Base-by-base conservation (phyloP, 1,140 invertebrate genomes). In the Drosophila persimilis region DNA sequence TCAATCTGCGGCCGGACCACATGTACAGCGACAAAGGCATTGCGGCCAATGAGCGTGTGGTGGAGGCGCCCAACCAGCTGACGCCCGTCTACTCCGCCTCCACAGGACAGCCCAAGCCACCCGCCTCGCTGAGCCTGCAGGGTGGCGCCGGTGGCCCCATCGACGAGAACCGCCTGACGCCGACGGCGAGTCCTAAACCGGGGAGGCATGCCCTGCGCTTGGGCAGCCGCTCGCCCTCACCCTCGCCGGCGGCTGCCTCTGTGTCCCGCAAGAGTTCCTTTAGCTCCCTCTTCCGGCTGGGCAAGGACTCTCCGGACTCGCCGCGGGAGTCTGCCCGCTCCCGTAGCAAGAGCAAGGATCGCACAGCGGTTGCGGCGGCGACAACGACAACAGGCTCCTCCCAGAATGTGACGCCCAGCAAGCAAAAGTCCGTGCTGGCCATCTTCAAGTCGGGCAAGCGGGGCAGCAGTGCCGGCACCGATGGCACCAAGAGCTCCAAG, bases 211-310 rank as follows among this genome's bases (percentile, higher is more conserved):
- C 72, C 24, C 24, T 76, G 35, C 70, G 89, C 1, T 47, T 91
- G 66, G 91, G 80, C 56, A 93, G 90, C 67, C 91, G 92, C 29
- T 93, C 92, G 13, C 90, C 80, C 48, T 93, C 92, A 6, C 92
- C 93, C 7, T 91, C 91, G 15, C 92, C 91, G 0, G 67, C 93
- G 6, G 91, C 90, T 17, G 92, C 71, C 6, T 90, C 94, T 0
- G 93, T 95, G 0, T 96, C 95, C 0, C 92, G 96, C 47, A 96
- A 96, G 84, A 96, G 95, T 70, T 96, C 95, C 20, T 96, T 96
- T 75, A 94, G 95, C 65, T 96, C 95, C 1, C 90, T 97, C 6
- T 97, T 97, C 77, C 95, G 95, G 0, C 56, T 91, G 52, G 89
- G 81, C 58, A 90, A 90, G 17, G 90, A 91, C 48, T 91, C 90